These are phyloP conservation scores for Muscicapa adusta DNA, from an alignment of 2,113 vertebrate genomes.

Conservation along the genomic window DNA sequence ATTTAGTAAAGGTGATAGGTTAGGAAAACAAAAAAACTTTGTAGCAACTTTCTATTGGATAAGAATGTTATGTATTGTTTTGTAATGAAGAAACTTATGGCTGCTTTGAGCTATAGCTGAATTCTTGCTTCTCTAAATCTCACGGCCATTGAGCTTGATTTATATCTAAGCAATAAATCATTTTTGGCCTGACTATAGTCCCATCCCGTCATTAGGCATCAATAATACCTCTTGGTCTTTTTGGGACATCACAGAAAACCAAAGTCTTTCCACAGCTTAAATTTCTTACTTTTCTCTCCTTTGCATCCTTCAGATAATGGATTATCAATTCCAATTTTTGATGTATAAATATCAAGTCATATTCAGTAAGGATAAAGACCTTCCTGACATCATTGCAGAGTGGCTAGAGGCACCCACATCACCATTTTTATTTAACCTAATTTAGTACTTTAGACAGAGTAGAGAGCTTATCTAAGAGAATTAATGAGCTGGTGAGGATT, in stretches of 20 bases:
- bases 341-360: not conserved
- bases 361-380: not conserved
- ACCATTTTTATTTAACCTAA: not conserved
- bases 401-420: not conserved
- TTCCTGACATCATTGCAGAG: not conserved
- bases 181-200: no score
- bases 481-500: not conserved
- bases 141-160: no score
- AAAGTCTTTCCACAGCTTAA: not conserved
- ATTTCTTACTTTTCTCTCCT: not conserved
- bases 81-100: no score
- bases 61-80: no score
- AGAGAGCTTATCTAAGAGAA: not conserved
- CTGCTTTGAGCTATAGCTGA: no score
- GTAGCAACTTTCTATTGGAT: no score
- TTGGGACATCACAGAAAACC: not conserved
- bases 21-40: no score
- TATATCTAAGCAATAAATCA: no score
- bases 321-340: not conserved
- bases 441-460: not conserved
- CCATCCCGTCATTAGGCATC: no score
- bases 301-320: not conserved
- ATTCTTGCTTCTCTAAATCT: no score
- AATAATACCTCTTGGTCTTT: not conserved
- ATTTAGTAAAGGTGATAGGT: no score